Base-by-base conservation (phyloP, 2,113 vertebrate species). In the Plestiodon gilberti region DNA sequence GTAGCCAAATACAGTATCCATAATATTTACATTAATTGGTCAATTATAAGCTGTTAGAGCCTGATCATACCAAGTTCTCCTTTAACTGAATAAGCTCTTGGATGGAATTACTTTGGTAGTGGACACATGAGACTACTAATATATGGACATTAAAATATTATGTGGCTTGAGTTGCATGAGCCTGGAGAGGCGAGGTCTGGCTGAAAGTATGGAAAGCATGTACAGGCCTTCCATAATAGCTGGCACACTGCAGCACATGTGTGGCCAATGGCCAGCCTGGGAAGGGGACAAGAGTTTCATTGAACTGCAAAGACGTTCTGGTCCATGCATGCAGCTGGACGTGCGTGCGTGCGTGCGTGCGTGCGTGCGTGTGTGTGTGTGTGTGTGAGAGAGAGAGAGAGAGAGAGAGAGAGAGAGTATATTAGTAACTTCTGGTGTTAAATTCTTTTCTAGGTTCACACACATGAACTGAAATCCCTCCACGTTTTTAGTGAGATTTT, bases 1-100 rank as follows among this genome's bases (percentile, higher is more conserved):
- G 85, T 89, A 94, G 85, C 48, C 76, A 70, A 84, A 91, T 75
- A 70, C 90, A 92, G 55, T 62, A 83, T 30, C 43, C 3, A 67
- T 86, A 79, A 2, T 35, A 88, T 91, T 88, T 82, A 9, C 30
- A 90, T 91, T 89, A 88, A 75, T 71, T 62, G 38, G 28, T 76
- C 87, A n/a, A 88, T 93, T 88, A 80, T 77, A 77, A 1, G 55
- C 87, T 91, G 74, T 81, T 87, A 90, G 38, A 52, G 28, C 10
- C 38, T 70, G 1, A 23, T 59, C 57, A 25, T 70, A 28, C 35
- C 33, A 84, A 93, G 28, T 3, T 7, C 55, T 75, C 23, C 71
- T 85, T 83, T 89, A 48, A 90, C 73, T 67, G 9, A 30, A 0
- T 76, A 81, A 84, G 43, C 40, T 88, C 57, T 82, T 52, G 3